A percentile compares a stretch with the other conserved stretches of the same genome.
These are phyloP conservation scores for Scophthalmus maximus DNA, from an alignment of 2,113 vertebrate genomes.

Conservation along the genomic window DNA sequence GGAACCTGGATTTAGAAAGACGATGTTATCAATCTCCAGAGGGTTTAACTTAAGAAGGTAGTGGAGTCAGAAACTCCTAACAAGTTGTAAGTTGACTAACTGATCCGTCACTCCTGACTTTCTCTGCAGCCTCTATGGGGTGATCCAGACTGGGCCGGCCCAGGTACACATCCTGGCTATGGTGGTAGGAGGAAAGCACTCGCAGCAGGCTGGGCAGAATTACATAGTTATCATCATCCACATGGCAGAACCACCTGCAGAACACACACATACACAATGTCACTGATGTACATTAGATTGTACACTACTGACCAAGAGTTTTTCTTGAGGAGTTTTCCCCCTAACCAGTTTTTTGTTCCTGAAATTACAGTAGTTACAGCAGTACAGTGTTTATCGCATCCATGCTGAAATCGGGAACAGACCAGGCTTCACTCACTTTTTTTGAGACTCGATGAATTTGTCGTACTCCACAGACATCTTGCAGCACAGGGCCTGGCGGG, in stretches of 20 bases:
- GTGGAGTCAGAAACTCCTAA: not conserved
- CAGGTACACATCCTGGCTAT: slow-evolving; percentile 93
- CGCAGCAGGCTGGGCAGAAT: slow-evolving; percentile 86
- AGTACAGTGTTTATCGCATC: too few species aligned
- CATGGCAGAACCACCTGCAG: slow-evolving; percentile 96
- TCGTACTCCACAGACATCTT: slow-evolving; percentile 99
- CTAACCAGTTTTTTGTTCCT: not conserved
- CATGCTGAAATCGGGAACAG: not conserved
- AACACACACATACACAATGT: not conserved
- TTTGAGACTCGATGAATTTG: slow-evolving; percentile 95
- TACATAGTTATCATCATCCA: slow-evolving; percentile 98
- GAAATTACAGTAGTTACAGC: too few species aligned
- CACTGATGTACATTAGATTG: not conserved
- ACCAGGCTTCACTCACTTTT: slow-evolving; percentile 85
- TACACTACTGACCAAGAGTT: not conserved
- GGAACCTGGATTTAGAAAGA: not conserved
- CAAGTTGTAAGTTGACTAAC: slow-evolving; percentile 76
- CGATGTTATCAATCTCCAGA: not conserved
- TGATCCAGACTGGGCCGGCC: slow-evolving; percentile 96
- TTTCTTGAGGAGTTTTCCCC: too few species aligned
- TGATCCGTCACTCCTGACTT: slow-evolving; percentile 89
- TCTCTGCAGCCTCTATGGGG: slow-evolving; percentile 93
- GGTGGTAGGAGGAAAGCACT: slow-evolving; percentile 91
- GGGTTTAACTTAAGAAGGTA: not conserved
- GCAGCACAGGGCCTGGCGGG: slow-evolving; percentile 95